Evolutionary conservation across 1,140 invertebrate species (phyloP), one percentile per base, ranked within the genome.

Genomic region (Drosophila burlai): DNA sequence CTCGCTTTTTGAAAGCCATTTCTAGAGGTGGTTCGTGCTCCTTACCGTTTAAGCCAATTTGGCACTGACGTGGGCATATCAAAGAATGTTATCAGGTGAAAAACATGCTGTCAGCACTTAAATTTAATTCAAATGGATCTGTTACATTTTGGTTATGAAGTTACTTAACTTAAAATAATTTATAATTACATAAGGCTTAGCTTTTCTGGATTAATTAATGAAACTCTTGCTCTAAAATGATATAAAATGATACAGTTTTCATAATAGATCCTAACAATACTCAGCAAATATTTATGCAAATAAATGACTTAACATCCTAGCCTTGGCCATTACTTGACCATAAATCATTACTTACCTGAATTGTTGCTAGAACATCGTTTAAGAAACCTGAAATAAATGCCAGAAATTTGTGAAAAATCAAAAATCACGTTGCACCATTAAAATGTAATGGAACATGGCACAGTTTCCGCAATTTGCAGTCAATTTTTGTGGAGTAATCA

Each of bases 391-490:
- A 18, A 42, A 26, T 16, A 55, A 24, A n/a, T 26, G 16, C 6
- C 26, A 11, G 24, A 21, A 16, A 40, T 42, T 31, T 29, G 40
- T 31, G 10, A 5, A 26, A 31, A 40, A 55, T 38, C 2, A 38
- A 24, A 55, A 38, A 55, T 55, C 52, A 55, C 34, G 18, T 24
- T 9, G 15, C 34, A n/a, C 16, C 21, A 43, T 40, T 64, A 16
- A 45, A 43, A 11, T 52, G 29, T 49, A 43, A 45, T 36, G 5
- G 15, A 43, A 21, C 45, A 40, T 46, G n/a, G 47, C 11, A 40
- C 34, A 29, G 64, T 57, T 71, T 71, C 49, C 67, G 40, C 67
- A 71, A 43, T 47, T 71, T 45, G 21, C 6, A 42, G 49, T 55
- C 31, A 24, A n/a, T 46, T 31, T 50, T 71, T 45, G 38, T 43